These are phyloP conservation scores for Meliscaeva auricollis DNA, from an alignment of 2,888 invertebrate genomes.

Conservation along the genomic window DNA sequence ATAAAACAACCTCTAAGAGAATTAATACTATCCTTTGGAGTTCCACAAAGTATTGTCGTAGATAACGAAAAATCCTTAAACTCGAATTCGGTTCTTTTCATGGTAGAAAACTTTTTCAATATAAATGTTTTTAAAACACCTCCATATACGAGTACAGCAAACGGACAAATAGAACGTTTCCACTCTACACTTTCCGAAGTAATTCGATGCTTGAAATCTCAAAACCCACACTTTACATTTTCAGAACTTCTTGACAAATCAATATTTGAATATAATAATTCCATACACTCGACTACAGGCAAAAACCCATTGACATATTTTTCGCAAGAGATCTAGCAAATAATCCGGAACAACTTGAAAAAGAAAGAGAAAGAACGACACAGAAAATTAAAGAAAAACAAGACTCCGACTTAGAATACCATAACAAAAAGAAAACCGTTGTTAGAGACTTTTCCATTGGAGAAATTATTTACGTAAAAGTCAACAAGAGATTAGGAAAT, in stretches of 20 bases:
- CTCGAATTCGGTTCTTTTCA: slow-evolving; percentile 35
- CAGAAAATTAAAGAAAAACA: slow-evolving; percentile 12
- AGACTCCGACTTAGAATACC: background rate
- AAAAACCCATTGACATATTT: slow-evolving; percentile 12
- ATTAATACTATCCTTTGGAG: background rate
- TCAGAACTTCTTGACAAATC: slow-evolving; percentile 9
- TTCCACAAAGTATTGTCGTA: background rate
- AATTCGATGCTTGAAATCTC: background rate
- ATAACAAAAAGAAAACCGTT: slow-evolving; percentile 5
- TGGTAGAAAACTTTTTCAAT: slow-evolving; percentile 80
- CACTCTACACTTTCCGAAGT: background rate
- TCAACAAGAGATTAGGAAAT: slow-evolving; percentile 2
- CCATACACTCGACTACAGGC: slow-evolving; percentile 3
- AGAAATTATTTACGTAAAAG: slow-evolving; percentile 6
- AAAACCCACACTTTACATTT: background rate
- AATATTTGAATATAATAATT: slow-evolving; percentile 8
- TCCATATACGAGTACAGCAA: background rate
- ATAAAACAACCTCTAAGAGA: slow-evolving; percentile 1
- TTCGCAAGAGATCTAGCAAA: background rate
- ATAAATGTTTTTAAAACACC: background rate
- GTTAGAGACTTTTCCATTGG: background rate
- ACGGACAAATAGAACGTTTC: background rate
- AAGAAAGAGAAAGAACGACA: background rate
- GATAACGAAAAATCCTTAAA: slow-evolving; percentile 10
- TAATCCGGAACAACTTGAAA: background rate